Percentiles rank a stretch among this genome's conserved stretches.
Evolutionary conservation across 2,797 vertebrate species (phyloP).

Genomic region (Eremophila alpestris): DNA sequence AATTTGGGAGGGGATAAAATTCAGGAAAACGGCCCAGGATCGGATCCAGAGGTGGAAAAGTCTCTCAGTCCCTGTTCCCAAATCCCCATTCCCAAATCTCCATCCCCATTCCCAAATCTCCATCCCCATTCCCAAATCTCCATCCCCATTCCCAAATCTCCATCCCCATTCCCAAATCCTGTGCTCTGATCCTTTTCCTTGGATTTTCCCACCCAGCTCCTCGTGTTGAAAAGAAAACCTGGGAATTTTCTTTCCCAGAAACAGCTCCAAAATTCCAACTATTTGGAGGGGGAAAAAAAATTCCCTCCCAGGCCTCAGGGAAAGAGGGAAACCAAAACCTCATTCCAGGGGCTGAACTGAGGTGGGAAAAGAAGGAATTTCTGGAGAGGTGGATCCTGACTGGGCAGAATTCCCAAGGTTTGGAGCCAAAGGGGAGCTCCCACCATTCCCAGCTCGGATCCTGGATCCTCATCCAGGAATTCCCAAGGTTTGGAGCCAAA

Average conservation of each 20-base stretch:
- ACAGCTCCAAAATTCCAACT: background rate
- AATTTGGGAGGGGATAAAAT: background rate
- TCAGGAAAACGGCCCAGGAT: background rate
- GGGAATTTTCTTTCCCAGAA: background rate
- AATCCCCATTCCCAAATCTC: no score
- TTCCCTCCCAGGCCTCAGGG: background rate
- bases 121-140: no score
- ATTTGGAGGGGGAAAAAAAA: background rate
- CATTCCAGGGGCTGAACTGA: background rate
- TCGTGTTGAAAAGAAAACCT: fast-evolving
- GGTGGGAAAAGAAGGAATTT: background rate
- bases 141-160: no score
- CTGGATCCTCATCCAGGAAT: background rate
- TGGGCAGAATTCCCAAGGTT: background rate
- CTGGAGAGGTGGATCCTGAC: background rate
- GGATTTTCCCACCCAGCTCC: background rate
- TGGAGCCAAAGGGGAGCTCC: background rate
- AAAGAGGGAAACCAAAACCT: background rate
- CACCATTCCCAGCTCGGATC: fast-evolving
- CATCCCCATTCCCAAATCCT: no score
- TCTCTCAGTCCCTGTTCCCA: background rate
- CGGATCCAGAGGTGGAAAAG: background rate
- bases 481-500: no score
- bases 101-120: no score
- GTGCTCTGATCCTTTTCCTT: background rate